A percentile compares a stretch with the other conserved stretches of the same genome.
Evolutionary conservation across 1,140 invertebrate genomes (phyloP).

Genomic region (Bombus consobrinus): DNA sequence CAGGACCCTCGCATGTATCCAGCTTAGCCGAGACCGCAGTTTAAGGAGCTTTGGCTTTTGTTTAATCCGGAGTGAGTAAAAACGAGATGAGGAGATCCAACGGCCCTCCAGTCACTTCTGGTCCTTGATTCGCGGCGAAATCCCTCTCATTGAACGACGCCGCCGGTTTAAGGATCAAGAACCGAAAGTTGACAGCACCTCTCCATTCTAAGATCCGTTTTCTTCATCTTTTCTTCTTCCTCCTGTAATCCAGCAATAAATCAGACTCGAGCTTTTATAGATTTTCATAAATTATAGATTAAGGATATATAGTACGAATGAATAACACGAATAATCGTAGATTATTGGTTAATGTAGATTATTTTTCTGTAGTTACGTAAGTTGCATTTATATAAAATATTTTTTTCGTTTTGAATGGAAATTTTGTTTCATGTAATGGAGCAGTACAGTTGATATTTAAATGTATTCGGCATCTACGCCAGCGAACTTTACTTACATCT

Average conservation of each 20-base stretch:
- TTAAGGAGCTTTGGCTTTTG: constrained; percentile 82
- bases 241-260: neutral
- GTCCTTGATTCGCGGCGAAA: constrained; percentile 73
- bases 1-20: constrained; percentile 80
- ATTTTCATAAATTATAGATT: neutral
- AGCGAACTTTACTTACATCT: neutral
- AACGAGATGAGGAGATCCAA: constrained; percentile 76
- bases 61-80: constrained; percentile 82
- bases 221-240: constrained; percentile 25
- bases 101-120: constrained; percentile 65
- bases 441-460: too few relatives aligned
- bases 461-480: neutral
- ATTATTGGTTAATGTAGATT: neutral
- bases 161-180: constrained; percentile 42
- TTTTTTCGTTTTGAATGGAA: neutral
- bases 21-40: constrained; percentile 81
- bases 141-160: constrained; percentile 61
- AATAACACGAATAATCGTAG: too few relatives aligned
- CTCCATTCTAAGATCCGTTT: constrained; percentile 35
- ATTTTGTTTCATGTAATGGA: neutral
- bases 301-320: too few relatives aligned
- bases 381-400: neutral
- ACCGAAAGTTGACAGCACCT: constrained; percentile 56
- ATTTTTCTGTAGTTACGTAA: neutral
- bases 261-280: neutral